These are phyloP conservation scores for Rhizomys pruinosus DNA, from an alignment of 2,113 vertebrate species.

Conservation along the genomic window DNA sequence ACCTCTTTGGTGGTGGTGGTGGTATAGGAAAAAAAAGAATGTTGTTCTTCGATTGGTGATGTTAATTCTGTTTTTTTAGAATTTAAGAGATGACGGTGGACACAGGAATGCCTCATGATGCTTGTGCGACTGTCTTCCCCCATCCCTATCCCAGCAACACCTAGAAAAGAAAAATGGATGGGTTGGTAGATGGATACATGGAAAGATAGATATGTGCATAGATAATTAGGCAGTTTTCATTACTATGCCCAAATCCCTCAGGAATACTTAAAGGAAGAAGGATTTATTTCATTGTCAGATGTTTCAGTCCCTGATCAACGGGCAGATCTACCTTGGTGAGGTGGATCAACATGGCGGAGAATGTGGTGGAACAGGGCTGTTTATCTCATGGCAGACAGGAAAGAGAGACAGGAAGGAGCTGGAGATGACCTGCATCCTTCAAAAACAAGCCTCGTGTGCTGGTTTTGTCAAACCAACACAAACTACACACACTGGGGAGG, in stretches of 20 bases:
- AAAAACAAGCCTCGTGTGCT: too few species aligned
- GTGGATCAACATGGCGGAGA: neutral
- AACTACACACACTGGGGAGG: too few species aligned
- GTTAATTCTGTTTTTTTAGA: neutral
- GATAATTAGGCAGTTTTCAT: neutral
- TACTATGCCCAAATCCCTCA: neutral
- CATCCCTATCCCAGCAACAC: neutral
- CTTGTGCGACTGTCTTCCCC: neutral
- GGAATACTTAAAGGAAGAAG: neutral
- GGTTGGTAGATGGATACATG: too few species aligned
- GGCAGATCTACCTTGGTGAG: too few species aligned
- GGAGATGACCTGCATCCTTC: neutral
- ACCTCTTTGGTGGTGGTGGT: too few species aligned
- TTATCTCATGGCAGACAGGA: neutral
- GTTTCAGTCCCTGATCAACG: neutral
- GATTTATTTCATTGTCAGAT: neutral
- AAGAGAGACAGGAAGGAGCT: neutral
- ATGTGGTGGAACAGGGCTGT: neutral
- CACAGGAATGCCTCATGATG: neutral
- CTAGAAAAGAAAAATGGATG: neutral
- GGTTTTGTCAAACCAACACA: too few species aligned
- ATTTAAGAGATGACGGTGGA: neutral
- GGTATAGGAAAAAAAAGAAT: too few species aligned
- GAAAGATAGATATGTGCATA: too few species aligned
- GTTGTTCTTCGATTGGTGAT: slow-evolving; percentile 27